phyloP scores from a whole-genome alignment of 23 tunicate species.

The Trididemnum miniatum region DNA sequence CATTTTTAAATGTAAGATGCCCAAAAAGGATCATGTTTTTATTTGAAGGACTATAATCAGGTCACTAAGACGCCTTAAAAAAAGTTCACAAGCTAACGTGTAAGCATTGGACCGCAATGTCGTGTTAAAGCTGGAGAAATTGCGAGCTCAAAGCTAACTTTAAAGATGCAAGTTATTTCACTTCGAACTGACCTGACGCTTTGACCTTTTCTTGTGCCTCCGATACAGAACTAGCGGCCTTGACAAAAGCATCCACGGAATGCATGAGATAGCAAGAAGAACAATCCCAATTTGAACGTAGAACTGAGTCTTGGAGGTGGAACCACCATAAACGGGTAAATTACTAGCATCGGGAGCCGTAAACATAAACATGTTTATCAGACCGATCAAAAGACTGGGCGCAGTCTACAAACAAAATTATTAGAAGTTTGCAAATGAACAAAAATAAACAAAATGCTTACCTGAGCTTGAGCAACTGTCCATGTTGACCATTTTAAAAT shows the following conservation, averaged over 20 bases:
- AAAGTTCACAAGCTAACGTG: too few relatives aligned
- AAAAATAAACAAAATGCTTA: conserved; percentile 24
- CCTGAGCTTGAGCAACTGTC: conserved; percentile 59
- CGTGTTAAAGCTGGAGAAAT: too few relatives aligned
- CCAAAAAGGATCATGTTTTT: too few relatives aligned
- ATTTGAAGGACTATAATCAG: too few relatives aligned
- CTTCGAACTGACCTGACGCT: too few relatives aligned
- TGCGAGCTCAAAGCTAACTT: too few relatives aligned
- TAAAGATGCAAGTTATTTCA: too few relatives aligned
- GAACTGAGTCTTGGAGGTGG: conserved; percentile 27
- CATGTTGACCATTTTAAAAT: conserved; percentile 84
- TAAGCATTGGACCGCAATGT: too few relatives aligned
- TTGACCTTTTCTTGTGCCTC: conserved; percentile 24
- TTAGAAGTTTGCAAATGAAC: too few relatives aligned
- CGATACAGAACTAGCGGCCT: conserved; percentile 79
- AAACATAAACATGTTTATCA: conserved; percentile 99
- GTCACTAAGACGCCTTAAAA: too few relatives aligned
- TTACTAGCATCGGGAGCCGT: conserved; percentile 40
- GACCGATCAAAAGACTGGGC: conserved; percentile 89
- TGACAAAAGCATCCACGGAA: conserved; percentile 88
- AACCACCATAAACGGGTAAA: conserved; percentile 36
- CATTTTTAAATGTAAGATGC: too few relatives aligned
- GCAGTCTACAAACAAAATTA: conserved; percentile 60
- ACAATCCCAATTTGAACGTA: conserved; percentile 65
- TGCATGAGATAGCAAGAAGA: conserved; percentile 59